These are phyloP conservation scores for Pantelozetes paolii DNA, from an alignment of 2,888 invertebrate species.

Conservation along the genomic window DNA sequence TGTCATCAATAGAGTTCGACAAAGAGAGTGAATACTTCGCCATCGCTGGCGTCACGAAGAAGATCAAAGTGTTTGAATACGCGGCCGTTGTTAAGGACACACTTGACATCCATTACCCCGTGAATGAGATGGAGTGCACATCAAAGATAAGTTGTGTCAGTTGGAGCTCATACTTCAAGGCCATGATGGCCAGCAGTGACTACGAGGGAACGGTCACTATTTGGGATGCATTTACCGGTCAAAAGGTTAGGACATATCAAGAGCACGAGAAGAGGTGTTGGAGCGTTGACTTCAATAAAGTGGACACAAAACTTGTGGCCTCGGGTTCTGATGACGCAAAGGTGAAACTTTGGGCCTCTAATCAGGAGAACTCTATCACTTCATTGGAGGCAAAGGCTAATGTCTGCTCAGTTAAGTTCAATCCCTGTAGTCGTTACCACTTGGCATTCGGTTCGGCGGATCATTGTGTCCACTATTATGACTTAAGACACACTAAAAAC, in stretches of 20 bases:
- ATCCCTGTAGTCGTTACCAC: conserved; percentile 76
- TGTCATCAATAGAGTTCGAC: conserved; percentile 81
- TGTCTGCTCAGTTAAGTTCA: conserved; percentile 90
- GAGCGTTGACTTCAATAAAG: conserved; percentile 90
- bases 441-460: conserved; percentile 94
- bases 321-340: conserved; percentile 88
- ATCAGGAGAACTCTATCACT: conserved; percentile 76
- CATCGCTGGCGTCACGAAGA: conserved; percentile 88
- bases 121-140: conserved; percentile 81
- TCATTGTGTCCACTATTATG: conserved; percentile 93
- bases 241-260: conserved; percentile 56
- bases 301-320: conserved; percentile 81
- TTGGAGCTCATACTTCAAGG: conserved; percentile 87
- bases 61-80: conserved; percentile 87
- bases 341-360: conserved; percentile 88
- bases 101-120: conserved; percentile 86
- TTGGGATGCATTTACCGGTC: conserved; percentile 79
- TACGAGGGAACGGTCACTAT: conserved; percentile 90
- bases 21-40: conserved; percentile 93
- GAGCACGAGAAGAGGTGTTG: conserved; percentile 94
- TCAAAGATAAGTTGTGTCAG: conserved; percentile 89
- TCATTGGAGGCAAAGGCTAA: conserved; percentile 88
- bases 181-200: conserved; percentile 81
- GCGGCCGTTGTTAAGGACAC: conserved; percentile 75
- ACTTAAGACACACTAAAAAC: conserved; percentile 73